Conservation (phyloP, 2,797 vertebrate genomes). For the Anguilla pacifica region DNA sequence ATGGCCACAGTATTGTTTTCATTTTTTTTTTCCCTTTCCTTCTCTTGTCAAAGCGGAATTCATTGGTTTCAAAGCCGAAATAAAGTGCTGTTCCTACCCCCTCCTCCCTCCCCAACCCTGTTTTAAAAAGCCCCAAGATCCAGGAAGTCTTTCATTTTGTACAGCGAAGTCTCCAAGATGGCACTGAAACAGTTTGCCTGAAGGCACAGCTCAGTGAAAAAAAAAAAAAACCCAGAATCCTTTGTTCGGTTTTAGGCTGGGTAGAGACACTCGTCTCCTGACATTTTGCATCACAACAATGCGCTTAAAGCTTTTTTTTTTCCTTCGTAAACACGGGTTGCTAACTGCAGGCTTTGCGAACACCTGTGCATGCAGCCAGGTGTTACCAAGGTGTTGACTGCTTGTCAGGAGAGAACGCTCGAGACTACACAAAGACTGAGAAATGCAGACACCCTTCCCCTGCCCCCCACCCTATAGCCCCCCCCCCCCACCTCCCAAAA, state of each 20-base stretch:
- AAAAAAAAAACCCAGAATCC: not conserved
- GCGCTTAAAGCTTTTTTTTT: not conserved
- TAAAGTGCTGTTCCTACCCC: not conserved
- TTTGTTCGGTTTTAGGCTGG: conserved; percentile 1
- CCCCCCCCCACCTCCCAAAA: not conserved
- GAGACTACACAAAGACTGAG: not conserved
- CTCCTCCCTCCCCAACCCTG: not conserved
- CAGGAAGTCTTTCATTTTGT: conserved; percentile 3
- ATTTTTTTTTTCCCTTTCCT: conserved; percentile 49
- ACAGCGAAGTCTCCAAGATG: not conserved
- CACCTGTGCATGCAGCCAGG: conserved; percentile 34
- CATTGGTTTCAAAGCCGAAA: conserved; percentile 55
- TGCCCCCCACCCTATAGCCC: not conserved
- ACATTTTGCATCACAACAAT: conserved; percentile 11
- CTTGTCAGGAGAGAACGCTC: not conserved
- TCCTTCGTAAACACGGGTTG: not conserved
- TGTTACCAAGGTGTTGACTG: conserved; percentile 31
- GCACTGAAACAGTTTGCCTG: conserved; percentile 1
- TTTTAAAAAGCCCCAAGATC: not conserved
- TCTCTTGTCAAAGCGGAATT: conserved; percentile 40
- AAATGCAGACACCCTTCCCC: not conserved
- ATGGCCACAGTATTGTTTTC: conserved; percentile 55
- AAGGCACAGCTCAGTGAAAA: not conserved
- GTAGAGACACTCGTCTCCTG: not conserved
- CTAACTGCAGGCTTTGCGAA: conserved; percentile 29